Evolutionary conservation across 2,113 vertebrate species (phyloP).

Genomic region (Phrynocephalus versicolor): DNA sequence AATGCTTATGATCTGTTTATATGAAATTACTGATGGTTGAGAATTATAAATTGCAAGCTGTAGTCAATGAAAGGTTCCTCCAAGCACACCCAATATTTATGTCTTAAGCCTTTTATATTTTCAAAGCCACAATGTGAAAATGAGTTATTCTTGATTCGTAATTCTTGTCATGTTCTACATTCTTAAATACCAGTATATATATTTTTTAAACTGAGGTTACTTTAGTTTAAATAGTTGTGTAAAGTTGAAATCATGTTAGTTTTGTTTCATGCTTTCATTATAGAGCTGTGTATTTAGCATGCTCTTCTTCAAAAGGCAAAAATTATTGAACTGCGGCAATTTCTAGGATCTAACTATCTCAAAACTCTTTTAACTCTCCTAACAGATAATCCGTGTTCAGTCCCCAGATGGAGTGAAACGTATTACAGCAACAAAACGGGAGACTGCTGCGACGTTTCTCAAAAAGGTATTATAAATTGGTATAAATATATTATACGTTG

Average conservation of each 20-base stretch:
- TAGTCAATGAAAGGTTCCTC: neutral
- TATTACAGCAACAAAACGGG: constrained; percentile 88
- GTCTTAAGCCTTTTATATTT: neutral
- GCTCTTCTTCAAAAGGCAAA: neutral
- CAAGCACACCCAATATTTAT: neutral
- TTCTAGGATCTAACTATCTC: neutral
- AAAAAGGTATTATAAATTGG: constrained; percentile 85
- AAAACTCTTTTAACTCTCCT: constrained; percentile 3
- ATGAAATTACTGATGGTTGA: neutral
- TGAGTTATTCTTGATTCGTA: rapidly evolving
- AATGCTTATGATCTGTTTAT: rapidly evolving
- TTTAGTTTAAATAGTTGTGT: neutral
- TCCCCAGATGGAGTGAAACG: constrained; percentile 95
- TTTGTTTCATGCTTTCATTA: neutral
- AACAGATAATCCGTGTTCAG: constrained; percentile 91
- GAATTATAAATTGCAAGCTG: neutral
- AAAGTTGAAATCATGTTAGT: neutral
- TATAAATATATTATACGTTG: neutral
- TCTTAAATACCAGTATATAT: rapidly evolving
- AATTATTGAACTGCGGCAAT: neutral
- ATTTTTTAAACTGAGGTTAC: neutral
- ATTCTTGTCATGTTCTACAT: neutral
- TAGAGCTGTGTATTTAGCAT: neutral
- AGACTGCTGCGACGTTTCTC: constrained; percentile 88
- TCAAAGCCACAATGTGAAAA: rapidly evolving